Conservation (phyloP, 2,888 invertebrate species). For the Homarus gammarus region DNA sequence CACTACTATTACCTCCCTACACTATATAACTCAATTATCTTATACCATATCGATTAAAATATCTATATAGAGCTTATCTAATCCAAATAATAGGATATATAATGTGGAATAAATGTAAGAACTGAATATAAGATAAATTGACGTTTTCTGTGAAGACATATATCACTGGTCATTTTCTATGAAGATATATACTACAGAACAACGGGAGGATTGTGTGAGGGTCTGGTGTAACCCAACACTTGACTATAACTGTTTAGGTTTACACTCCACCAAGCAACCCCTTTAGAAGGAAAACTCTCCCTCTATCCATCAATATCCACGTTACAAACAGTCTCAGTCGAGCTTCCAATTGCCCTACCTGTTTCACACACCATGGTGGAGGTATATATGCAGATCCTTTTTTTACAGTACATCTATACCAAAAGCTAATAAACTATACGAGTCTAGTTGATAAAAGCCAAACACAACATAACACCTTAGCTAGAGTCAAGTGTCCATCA, state of each 20-base stretch:
- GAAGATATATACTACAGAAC: neutral
- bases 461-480: constrained; percentile 25
- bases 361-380: too few species aligned
- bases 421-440: too few species aligned
- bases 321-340: too few species aligned
- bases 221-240: constrained; percentile 1
- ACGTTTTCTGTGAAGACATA: neutral
- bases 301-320: neutral
- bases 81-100: too few species aligned
- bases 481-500: constrained; percentile 21
- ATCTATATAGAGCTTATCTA: too few species aligned
- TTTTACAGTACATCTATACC: neutral
- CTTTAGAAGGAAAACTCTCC: neutral
- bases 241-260: neutral
- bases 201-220: neutral
- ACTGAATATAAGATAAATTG: neutral
- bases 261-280: constrained; percentile 17
- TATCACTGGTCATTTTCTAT: neutral
- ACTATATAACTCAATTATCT: too few species aligned
- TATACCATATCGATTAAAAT: too few species aligned
- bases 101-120: too few species aligned
- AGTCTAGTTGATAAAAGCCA: neutral
- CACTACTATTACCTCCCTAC: too few species aligned
- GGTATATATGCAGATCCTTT: neutral
- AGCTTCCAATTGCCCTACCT: too few species aligned